Evolutionary conservation across 1,140 invertebrate species (phyloP).

Genomic region (Drosophila setifemur): DNA sequence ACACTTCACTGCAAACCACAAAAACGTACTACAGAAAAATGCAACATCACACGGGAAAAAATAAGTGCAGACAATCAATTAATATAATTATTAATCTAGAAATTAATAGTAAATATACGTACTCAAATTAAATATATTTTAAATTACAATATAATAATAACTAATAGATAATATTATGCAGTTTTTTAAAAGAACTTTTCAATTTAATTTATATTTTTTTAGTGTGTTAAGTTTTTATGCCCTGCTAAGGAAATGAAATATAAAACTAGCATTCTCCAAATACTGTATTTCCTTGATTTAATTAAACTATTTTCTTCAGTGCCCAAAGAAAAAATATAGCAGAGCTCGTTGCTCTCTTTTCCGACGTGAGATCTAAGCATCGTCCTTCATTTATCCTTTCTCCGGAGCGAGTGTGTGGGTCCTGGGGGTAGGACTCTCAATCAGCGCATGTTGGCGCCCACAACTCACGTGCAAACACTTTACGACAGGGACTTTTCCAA

Average conservation of each 20-base stretch:
- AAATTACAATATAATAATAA: not conserved
- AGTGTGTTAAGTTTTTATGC: no score
- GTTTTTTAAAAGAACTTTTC: no score
- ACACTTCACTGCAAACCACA: constrained; percentile 43
- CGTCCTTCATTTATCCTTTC: constrained; percentile 79
- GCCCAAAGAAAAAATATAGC: constrained; percentile 7
- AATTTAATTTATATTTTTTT: no score
- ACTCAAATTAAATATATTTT: not conserved
- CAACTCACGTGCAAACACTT: constrained; percentile 79
- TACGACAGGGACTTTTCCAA: constrained; percentile 43
- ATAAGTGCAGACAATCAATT: no score
- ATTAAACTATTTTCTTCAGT: constrained; percentile 2
- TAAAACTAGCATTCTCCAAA: not conserved
- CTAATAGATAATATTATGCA: not conserved
- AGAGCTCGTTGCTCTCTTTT: constrained; percentile 30
- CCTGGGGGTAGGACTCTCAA: constrained; percentile 60
- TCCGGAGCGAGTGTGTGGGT: constrained; percentile 21
- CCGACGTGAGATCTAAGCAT: constrained; percentile 62
- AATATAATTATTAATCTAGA: no score
- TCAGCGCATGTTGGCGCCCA: constrained; percentile 75
- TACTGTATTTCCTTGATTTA: not conserved
- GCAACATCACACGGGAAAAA: not conserved
- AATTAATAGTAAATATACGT: not conserved
- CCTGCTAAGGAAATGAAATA: no score
- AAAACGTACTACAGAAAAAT: constrained; percentile 9